phyloP scores from a whole-genome alignment of 2,888 invertebrate genomes.

The Melieria omissa region DNA sequence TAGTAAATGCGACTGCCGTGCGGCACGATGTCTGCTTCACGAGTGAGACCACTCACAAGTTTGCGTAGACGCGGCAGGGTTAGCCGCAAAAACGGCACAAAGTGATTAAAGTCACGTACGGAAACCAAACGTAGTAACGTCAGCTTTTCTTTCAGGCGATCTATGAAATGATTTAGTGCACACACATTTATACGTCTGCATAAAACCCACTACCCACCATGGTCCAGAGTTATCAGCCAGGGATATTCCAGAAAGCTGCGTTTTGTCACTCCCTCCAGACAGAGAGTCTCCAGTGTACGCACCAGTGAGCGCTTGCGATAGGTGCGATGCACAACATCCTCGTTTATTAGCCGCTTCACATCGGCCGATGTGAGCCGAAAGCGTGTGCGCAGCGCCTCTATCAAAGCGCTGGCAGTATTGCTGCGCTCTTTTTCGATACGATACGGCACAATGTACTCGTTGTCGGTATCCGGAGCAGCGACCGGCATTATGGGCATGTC shows the following conservation, averaged over 20 bases:
- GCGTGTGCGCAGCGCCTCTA: conserved; percentile 47
- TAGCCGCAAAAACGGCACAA: conserved; percentile 69
- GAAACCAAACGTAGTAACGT: conserved; percentile 66
- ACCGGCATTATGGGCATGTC: too few relatives aligned
- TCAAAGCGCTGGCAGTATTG: conserved; percentile 36
- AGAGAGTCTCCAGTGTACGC: conserved; percentile 49
- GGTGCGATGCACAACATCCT: conserved; percentile 52
- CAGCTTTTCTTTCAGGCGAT: conserved; percentile 61
- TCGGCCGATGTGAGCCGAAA: conserved; percentile 51
- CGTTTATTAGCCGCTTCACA: conserved; percentile 49
- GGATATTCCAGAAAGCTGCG: conserved; percentile 60
- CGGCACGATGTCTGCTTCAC: conserved; percentile 66
- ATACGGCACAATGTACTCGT: conserved; percentile 57
- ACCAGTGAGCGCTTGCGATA: conserved; percentile 48
- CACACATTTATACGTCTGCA: not conserved
- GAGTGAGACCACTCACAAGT: conserved; percentile 50
- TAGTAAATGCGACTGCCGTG: conserved; percentile 72
- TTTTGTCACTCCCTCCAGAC: conserved; percentile 54
- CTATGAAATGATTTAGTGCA: conserved; percentile 46
- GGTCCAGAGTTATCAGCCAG: conserved; percentile 59
- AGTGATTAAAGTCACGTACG: conserved; percentile 67
- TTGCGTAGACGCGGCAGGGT: conserved; percentile 60
- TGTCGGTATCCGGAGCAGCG: conserved; percentile 47
- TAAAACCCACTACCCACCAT: conserved; percentile 47
- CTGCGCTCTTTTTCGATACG: conserved; percentile 48